These are phyloP conservation scores for Zygaena filipendulae DNA, from an alignment of 2,888 invertebrate genomes.

Conservation along the genomic window DNA sequence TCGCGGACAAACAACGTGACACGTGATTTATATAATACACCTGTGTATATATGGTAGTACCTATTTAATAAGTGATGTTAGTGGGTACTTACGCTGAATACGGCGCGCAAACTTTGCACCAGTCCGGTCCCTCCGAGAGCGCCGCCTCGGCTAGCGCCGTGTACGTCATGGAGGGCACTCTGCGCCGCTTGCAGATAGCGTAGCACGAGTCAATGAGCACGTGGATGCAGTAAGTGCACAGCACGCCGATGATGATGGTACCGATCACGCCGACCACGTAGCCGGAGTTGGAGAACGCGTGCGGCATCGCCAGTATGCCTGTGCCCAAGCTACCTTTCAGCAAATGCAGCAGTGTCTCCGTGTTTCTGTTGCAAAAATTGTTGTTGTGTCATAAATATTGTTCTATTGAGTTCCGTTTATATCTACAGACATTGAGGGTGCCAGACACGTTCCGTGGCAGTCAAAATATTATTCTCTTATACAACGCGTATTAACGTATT, in stretches of 20 bases:
- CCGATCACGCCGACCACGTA: constrained; percentile 83
- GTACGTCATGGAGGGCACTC: constrained; percentile 78
- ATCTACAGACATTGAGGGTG: no score
- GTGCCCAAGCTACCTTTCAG: constrained; percentile 93
- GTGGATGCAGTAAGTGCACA: constrained; percentile 96
- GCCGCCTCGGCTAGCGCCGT: constrained; percentile 84
- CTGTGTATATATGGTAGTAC: no score
- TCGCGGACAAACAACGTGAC: no score
- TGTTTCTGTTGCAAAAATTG: constrained; percentile 65
- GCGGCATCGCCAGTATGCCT: constrained; percentile 91
- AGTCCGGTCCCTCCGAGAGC: constrained; percentile 78
- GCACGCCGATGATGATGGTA: constrained; percentile 83
- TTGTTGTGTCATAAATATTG: no score
- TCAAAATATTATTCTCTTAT: no score
- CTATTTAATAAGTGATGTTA: no score
- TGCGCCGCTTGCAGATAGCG: constrained; percentile 67
- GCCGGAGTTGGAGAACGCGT: constrained; percentile 86
- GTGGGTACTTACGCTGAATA: constrained; percentile 72
- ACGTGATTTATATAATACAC: no score
- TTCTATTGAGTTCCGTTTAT: background rate
- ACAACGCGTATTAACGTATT: no score
- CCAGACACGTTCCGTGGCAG: no score
- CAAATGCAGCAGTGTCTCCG: constrained; percentile 84
- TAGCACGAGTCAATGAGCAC: constrained; percentile 80
- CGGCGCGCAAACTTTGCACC: constrained; percentile 71